A percentile compares a stretch with the other conserved stretches of the same genome.
phyloP scores from a whole-genome alignment of 2,797 vertebrate genomes.

The Borostomias antarcticus region DNA sequence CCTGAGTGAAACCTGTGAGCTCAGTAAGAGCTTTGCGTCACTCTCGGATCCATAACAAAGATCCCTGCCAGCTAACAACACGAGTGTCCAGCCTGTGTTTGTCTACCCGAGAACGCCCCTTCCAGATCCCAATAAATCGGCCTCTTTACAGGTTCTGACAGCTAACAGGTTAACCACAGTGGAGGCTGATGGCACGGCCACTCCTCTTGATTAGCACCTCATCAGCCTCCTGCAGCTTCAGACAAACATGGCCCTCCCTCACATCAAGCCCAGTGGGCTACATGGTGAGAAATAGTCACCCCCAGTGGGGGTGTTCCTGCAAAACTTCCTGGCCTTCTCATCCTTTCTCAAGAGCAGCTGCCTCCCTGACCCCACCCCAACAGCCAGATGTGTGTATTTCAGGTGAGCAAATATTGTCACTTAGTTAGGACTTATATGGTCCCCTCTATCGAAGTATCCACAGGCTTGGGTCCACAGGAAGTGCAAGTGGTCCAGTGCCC shows the following conservation, averaged over 20 bases:
- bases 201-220: slow-evolving; percentile 71
- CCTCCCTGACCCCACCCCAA: slow-evolving; percentile 37
- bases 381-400: slow-evolving; percentile 42
- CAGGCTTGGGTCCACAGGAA: slow-evolving; percentile 54
- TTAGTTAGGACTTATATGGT: slow-evolving; percentile 47
- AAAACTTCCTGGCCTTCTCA: slow-evolving; percentile 42
- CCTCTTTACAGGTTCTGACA: slow-evolving; percentile 40
- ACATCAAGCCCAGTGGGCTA: slow-evolving; percentile 66
- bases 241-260: slow-evolving; percentile 72
- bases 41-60: slow-evolving; percentile 29
- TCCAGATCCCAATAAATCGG: slow-evolving; percentile 42
- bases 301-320: slow-evolving; percentile 29
- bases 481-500: slow-evolving; percentile 34
- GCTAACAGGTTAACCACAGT: slow-evolving; percentile 34
- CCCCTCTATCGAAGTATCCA: slow-evolving; percentile 55
- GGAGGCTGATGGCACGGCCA: slow-evolving; percentile 42
- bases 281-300: slow-evolving; percentile 75
- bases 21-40: slow-evolving; percentile 25
- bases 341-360: slow-evolving; percentile 65
- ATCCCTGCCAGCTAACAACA: slow-evolving; percentile 31
- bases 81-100: slow-evolving; percentile 44
- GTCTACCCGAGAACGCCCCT: slow-evolving; percentile 37
- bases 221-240: slow-evolving; percentile 74
- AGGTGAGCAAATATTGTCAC: slow-evolving; percentile 77
- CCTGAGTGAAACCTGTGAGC: slow-evolving; percentile 19